These are phyloP conservation scores for Alviniconcha strummeri DNA, from an alignment of 2,888 invertebrate species.

Conservation along the genomic window DNA sequence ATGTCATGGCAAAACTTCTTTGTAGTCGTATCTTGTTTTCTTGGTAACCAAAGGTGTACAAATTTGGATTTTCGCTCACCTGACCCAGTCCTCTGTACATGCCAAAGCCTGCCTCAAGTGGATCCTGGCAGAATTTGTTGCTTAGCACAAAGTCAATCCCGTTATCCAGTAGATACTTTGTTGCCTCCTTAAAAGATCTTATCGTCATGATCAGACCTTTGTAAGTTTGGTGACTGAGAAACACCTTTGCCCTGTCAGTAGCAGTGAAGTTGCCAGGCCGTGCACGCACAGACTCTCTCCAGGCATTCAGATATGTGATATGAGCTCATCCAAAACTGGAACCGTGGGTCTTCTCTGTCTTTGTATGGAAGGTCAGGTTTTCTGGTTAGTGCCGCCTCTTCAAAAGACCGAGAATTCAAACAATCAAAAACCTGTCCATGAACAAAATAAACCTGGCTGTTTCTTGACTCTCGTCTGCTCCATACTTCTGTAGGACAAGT, in stretches of 20 bases:
- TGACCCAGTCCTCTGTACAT: neutral
- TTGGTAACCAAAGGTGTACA: neutral
- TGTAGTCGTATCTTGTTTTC: neutral
- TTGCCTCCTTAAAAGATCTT: neutral
- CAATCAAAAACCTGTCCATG: constrained; percentile 23
- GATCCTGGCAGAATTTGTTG: constrained; percentile 8
- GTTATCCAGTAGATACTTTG: neutral
- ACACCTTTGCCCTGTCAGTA: neutral
- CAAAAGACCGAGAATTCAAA: neutral
- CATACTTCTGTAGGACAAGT: neutral
- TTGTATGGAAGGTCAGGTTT: constrained; percentile 8
- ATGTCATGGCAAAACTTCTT: neutral
- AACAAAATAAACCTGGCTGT: neutral
- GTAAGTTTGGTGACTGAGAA: constrained; percentile 1
- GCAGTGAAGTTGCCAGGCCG: neutral
- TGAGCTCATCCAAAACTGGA: constrained; percentile 1
- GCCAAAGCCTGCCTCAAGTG: constrained; percentile 1
- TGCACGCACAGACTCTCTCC: neutral
- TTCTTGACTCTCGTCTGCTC: neutral
- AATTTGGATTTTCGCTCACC: neutral
- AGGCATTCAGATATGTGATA: neutral
- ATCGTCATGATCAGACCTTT: constrained; percentile 1
- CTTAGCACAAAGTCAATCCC: constrained; percentile 14
- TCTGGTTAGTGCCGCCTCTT: neutral
- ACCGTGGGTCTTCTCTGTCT: neutral